Base-by-base conservation (phyloP, 2,888 invertebrate genomes). In the Koerneria pararmatus region DNA sequence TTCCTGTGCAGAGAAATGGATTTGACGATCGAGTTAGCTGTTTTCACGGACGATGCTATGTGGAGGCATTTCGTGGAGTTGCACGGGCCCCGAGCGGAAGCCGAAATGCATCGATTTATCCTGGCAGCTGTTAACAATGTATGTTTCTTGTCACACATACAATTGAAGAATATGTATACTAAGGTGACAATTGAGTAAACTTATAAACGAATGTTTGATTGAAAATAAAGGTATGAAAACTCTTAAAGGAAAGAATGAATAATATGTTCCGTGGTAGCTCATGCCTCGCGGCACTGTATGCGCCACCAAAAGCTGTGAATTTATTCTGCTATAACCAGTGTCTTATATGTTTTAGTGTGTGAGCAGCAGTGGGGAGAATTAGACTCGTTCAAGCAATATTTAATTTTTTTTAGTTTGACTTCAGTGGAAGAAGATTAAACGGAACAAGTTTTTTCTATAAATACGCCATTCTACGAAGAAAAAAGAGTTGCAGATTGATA, bases 41-140 rank as follows among this genome's bases (percentile, higher is more conserved):
- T 80, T 1, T 80, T 80, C 61, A 78, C 76, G 3, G 80, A 80
- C 63, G 78, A 80, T 53, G 74, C 76, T 3, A 74, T 80, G 79
- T 79, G 79, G 79, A 68, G 54, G 11, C 74, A 74, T 65, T 74
- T 74, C 64, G 58, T 49, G n/a, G 53, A 72, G n/a, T 57, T 74
- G 19, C 72, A 74, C 63, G 69, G 64, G 24, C 65, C 57, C 19
- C 63, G 67, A 2, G 78, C 79, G 0, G 77, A 78, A 22, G 71
- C 68, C 0, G 77, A 80, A 58, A 70, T 80, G 71, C 75, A 78
- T 62, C 72, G 73, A 32, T 80, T 80, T 61, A 75, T 80, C n/a
- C 69, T 80, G 67, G 78, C 80, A 5, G 73, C 78, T 27, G 78
- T 77, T 1, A 80, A 80, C 66, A 80, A 80, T 69, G 80, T 80